These are phyloP conservation scores for Ondatra zibethicus DNA, from an alignment of 2,113 vertebrate species.

Conservation along the genomic window DNA sequence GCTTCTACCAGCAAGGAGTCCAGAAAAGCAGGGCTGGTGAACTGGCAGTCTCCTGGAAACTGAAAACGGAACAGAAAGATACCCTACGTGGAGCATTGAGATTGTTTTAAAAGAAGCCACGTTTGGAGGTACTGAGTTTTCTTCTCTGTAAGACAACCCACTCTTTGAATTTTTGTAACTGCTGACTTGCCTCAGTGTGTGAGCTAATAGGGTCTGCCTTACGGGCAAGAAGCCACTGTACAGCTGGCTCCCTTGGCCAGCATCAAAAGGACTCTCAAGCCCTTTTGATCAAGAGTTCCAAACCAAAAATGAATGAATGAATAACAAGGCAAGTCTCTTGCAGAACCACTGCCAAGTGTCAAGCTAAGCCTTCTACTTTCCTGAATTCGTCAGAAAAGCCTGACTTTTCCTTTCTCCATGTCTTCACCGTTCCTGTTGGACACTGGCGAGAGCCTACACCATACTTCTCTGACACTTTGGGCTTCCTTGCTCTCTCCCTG, in stretches of 20 bases:
- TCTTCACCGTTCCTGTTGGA: too few relatives aligned
- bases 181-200: neutral
- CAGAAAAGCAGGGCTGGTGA: neutral
- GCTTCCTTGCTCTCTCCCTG: neutral
- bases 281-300: neutral
- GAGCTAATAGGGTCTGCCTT: neutral
- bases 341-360: too few relatives aligned
- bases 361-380: neutral
- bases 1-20: neutral
- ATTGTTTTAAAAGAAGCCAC: constrained; percentile 28
- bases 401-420: neutral
- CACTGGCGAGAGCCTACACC: neutral
- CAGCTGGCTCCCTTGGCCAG: neutral
- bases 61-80: neutral
- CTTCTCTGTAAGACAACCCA: neutral
- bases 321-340: neutral
- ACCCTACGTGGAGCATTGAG: neutral
- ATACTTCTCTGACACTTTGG: neutral
- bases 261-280: neutral
- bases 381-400: neutral
- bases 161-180: constrained; percentile 9
- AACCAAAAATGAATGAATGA: neutral
- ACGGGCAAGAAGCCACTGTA: neutral
- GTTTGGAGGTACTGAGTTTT: neutral
- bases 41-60: neutral